These are phyloP conservation scores for Columba guinea DNA, from an alignment of 2,797 vertebrate genomes.

Conservation along the genomic window DNA sequence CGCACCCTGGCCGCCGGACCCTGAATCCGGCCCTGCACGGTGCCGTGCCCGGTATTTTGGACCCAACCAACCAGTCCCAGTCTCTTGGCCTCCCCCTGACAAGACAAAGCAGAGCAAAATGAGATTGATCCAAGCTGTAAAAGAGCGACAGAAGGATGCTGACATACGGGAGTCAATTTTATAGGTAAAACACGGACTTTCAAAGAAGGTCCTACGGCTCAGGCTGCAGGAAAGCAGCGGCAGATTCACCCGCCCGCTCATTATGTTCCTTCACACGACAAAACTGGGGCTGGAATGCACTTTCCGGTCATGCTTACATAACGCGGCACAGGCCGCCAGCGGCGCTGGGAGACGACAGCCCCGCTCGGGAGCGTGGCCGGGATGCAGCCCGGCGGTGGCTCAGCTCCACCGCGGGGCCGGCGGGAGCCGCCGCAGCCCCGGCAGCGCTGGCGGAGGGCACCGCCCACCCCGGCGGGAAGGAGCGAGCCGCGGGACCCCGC, in stretches of 20 bases:
- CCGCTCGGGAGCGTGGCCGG: background rate
- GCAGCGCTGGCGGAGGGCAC: background rate
- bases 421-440: accelerated
- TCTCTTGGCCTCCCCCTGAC: constrained; percentile 86
- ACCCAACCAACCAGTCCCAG: constrained; percentile 95
- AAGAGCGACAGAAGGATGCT: background rate
- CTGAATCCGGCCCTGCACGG: constrained; percentile 90
- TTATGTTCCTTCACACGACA: accelerated
- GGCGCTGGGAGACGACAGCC: background rate
- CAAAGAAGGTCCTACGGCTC: background rate
- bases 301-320: background rate
- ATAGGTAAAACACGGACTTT: background rate
- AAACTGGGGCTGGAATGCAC: background rate
- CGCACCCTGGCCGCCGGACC: constrained; percentile 81
- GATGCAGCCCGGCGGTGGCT: no score
- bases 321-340: background rate
- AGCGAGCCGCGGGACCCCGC: no score
- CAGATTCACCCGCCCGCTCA: background rate
- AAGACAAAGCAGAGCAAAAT: background rate
- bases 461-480: background rate
- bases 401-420: no score
- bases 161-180: accelerated
- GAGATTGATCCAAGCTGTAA: background rate
- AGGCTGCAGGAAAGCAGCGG: background rate
- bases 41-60: constrained; percentile 86